A percentile compares a stretch with the other conserved stretches of the same genome.
These are phyloP conservation scores for Margarornis squamiger DNA, from an alignment of 2,797 vertebrate genomes.

Conservation along the genomic window DNA sequence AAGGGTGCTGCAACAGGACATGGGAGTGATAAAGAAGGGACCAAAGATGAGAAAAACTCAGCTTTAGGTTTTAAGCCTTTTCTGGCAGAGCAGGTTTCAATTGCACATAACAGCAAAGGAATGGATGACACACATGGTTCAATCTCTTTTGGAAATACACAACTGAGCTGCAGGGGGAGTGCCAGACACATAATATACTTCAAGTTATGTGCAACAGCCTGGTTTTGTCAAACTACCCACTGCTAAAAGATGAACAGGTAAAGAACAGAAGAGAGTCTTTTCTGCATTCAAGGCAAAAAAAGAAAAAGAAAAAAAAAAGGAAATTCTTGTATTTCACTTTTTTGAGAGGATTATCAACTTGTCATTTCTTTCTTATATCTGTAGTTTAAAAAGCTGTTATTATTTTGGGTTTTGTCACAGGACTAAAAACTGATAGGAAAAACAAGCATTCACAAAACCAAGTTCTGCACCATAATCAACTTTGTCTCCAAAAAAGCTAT, in stretches of 20 bases:
- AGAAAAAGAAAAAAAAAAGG: not conserved
- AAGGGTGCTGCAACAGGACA: slow-evolving; percentile 67
- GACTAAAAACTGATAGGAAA: not conserved
- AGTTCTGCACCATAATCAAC: not conserved
- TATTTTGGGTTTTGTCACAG: not conserved
- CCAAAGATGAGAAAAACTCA: not conserved
- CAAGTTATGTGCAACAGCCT: not conserved
- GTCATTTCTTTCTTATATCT: not conserved
- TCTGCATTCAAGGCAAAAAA: not conserved
- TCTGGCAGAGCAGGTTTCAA: not conserved
- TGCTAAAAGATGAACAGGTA: not conserved
- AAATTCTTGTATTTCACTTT: not conserved
- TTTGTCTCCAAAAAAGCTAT: not conserved
- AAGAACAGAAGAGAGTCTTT: not conserved
- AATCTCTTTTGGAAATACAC: not conserved
- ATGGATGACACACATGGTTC: not conserved
- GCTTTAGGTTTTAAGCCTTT: not conserved
- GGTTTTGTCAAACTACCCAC: not conserved
- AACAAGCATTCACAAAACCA: not conserved
- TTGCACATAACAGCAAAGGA: not conserved
- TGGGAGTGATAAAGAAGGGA: slow-evolving; percentile 57
- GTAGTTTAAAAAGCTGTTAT: not conserved
- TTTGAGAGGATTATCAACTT: not conserved
- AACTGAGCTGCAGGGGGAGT: slow-evolving; percentile 43
- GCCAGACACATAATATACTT: not conserved